Evolutionary conservation across 2,797 vertebrate genomes (phyloP), one percentile per base, ranked within the genome.

Genomic region (Amblyopsis hoosieri): DNA sequence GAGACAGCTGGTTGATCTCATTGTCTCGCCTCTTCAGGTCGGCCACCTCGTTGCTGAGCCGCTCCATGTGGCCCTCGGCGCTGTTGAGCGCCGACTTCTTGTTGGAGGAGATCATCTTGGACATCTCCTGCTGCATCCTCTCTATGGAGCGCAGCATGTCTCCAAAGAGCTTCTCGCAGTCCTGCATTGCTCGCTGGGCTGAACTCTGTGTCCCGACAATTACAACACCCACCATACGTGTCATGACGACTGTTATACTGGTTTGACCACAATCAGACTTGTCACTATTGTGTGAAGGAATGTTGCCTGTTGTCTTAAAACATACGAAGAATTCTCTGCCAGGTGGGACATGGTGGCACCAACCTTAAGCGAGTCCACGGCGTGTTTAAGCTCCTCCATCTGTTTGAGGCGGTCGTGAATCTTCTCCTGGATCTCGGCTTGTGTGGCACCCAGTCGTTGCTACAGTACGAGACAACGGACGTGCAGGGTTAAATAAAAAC

Each of bases 371-470:
- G 91, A 49, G 1, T 94, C 93, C 69, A 93, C 92, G 1, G 93
- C 93, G 52, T 93, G 92, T 67, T 92, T 93, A 15, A 94, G 88
- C 57, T 94, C 90, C 29, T 94, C 93, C 93, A 94, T 94, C 87
- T 94, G 93, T 66, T 94, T 94, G 29, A 93, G 81, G 53, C 93
- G 76, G 69, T 94, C 91, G 3, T 94, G 92, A 78, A 94, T 94
- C 83, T 82, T 93, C 77, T 94, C 92, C 76, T 94, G 93, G 75
- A 94, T 91, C 78, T 94, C 93, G 10, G 93, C 93, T 75, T 94
- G 93, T 46, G 93, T 94, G 75, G 91, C 85, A 1, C 93, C 93
- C 71, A 94, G 71, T 2, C 91, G 89, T 92, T 94, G 93, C 93
- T 85, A 54, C 23, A 3, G 23, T 29, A 29, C 48, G 59, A 49